Percentiles rank a stretch among this genome's conserved stretches.
Evolutionary conservation across 2,797 vertebrate genomes (phyloP).

Genomic region (Bradypodion pumilum): DNA sequence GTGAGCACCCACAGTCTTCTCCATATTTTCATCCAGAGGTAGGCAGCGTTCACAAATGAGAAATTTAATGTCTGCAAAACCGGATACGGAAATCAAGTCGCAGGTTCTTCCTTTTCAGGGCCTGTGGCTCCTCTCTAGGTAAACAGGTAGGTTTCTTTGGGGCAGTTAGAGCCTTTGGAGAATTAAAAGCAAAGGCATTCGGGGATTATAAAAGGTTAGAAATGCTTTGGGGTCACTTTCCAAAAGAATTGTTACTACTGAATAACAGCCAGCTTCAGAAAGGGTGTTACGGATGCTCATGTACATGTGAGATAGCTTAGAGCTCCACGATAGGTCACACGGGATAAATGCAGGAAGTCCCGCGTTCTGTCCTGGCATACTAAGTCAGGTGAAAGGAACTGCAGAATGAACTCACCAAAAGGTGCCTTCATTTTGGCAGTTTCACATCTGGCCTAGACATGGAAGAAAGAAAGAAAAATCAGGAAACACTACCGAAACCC

Average conservation of each 20-base stretch:
- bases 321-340: neutral
- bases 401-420: neutral
- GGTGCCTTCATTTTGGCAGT: too few relatives aligned
- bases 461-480: too few relatives aligned
- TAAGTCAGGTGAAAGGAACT: too few relatives aligned
- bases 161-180: neutral
- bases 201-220: neutral
- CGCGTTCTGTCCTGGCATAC: neutral
- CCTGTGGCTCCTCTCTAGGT: neutral
- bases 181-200: neutral
- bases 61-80: neutral
- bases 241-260: neutral
- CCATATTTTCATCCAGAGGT: neutral
- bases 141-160: fast-evolving
- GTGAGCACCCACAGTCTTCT: constrained; percentile 71
- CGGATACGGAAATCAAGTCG: neutral
- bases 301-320: neutral
- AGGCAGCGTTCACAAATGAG: neutral
- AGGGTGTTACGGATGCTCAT: neutral
- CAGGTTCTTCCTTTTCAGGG: neutral
- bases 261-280: neutral
- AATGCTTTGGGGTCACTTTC: neutral
- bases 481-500: neutral
- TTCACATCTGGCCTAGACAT: too few relatives aligned
- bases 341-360: neutral